Evolutionary conservation across 2,113 vertebrate species (phyloP).

Genomic region (Nymphicus hollandicus): DNA sequence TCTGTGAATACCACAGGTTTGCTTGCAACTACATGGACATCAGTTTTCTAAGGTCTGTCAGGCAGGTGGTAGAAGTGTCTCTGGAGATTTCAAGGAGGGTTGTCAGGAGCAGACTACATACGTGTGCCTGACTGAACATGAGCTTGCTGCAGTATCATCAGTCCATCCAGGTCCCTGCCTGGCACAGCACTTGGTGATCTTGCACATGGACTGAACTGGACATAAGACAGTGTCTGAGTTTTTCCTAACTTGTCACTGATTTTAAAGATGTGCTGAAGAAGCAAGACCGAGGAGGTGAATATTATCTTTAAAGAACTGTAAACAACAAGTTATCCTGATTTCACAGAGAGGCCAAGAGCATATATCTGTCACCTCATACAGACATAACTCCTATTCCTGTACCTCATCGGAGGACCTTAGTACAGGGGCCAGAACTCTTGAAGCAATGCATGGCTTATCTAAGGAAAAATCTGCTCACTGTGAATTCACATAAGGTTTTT

Average conservation of each 20-base stretch:
- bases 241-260: background rate
- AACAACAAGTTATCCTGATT: background rate
- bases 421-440: background rate
- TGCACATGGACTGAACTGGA: background rate
- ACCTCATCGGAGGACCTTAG: background rate
- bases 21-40: background rate
- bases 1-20: background rate
- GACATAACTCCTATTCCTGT: background rate
- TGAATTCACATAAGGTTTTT: background rate
- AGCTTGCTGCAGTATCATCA: rapidly evolving
- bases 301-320: background rate
- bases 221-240: background rate
- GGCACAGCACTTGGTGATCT: background rate
- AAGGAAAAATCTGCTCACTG: background rate
- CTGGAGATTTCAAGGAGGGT: background rate
- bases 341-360: background rate
- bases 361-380: background rate
- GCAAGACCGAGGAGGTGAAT: background rate
- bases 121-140: rapidly evolving
- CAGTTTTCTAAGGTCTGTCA: background rate
- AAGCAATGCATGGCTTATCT: background rate
- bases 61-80: background rate
- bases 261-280: background rate
- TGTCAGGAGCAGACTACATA: background rate
- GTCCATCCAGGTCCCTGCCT: too few relatives aligned